Base-by-base conservation (phyloP, 30 jellyfish, hydroid and myxozoan genomes). In the Haliclystus octoradiatus region DNA sequence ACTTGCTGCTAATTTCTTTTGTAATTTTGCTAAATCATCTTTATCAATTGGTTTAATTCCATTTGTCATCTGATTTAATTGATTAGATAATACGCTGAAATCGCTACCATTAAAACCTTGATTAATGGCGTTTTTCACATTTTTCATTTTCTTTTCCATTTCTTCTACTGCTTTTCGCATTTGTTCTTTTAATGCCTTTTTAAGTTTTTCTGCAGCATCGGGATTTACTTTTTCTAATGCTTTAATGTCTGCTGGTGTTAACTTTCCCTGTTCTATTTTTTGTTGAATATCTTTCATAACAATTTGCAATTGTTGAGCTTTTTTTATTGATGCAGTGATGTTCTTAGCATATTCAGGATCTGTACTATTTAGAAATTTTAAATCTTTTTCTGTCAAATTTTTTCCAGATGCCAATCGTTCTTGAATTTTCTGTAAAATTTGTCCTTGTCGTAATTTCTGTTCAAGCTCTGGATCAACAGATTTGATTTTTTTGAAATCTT, bases 151-250 rank as follows among this genome's bases (percentile, higher is more conserved):
- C 33, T 69, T 61, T 57, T 88, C 89, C 97, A 88, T 88, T 63
- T 80, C 94, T 33, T 70, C 47, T 26, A 88, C 84, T 66, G 79
- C 81, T 72, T 53, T 49, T 26, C 51, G 52, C 47, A 88, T 74
- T 52, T 88, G 97, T 69, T 80, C 92, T 61, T 88, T 88, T 68
- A 88, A 75, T 2, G 93, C 93, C 22, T 78, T 85, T 57, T 81
- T 79, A 2, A 88, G 63, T 29, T 76, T 71, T 33, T 35, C 68
- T 22, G 97, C 97, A 60, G 86, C 85, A 34, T 46, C 26, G 24
- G 97, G 95, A 64, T 88, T 81, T 22, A 81, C 34, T 33, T 63
- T 71, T 28, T 72, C 82, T 31, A 88, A 67, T 24, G 57, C 84
- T 2, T 70, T 72, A 14, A 88, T 31, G 49, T 88, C 97, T 0